These are phyloP conservation scores for Sclerurus mexicanus DNA, from an alignment of 2,113 vertebrate genomes.

Conservation along the genomic window DNA sequence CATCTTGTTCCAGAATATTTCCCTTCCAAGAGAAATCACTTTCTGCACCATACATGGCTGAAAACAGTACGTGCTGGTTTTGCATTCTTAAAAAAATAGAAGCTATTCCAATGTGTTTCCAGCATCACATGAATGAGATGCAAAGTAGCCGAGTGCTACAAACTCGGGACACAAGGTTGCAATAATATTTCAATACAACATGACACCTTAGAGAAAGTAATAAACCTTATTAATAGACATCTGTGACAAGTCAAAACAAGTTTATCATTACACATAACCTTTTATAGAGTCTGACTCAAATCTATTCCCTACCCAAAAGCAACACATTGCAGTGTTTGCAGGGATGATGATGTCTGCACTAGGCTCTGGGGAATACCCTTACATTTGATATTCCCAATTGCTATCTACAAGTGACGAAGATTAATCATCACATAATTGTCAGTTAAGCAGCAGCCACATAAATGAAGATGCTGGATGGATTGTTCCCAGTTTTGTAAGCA, in stretches of 20 bases:
- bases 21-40: slow-evolving; percentile 27
- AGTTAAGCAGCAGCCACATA: background rate
- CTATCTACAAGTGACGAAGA: background rate
- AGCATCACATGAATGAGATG: background rate
- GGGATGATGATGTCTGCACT: background rate
- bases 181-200: background rate
- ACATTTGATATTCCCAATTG: background rate
- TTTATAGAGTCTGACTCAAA: background rate
- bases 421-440: background rate
- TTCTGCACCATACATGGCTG: slow-evolving; percentile 1
- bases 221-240: background rate
- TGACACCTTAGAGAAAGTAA: background rate
- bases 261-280: background rate
- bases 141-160: background rate
- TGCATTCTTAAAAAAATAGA: background rate
- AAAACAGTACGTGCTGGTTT: background rate
- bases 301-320: background rate
- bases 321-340: background rate
- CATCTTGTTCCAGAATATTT: slow-evolving; percentile 31
- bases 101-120: background rate
- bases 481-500: background rate
- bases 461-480: background rate
- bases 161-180: background rate
- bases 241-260: background rate
- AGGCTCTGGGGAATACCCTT: background rate